A percentile compares a stretch with the other conserved stretches of the same genome.
These are phyloP conservation scores for Lates calcarifer DNA, from an alignment of 2,113 vertebrate species.

Conservation along the genomic window DNA sequence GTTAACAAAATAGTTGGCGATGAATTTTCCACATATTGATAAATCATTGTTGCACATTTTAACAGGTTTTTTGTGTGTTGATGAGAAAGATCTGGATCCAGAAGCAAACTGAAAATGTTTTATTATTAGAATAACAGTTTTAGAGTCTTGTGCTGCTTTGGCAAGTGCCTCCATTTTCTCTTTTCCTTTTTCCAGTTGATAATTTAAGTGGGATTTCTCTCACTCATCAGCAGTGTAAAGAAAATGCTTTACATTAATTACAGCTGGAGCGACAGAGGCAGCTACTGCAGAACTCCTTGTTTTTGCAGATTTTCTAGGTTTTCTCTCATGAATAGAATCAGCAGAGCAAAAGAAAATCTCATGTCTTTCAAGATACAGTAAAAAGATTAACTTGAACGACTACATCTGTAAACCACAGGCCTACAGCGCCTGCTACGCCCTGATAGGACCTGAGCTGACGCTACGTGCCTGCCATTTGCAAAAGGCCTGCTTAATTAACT, in stretches of 20 bases:
- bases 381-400: not conserved
- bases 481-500: conserved; percentile 91
- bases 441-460: conserved; percentile 42
- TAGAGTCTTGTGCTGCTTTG: too few species aligned
- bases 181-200: too few species aligned
- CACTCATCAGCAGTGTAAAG: not conserved
- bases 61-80: too few species aligned
- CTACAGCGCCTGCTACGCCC: not conserved
- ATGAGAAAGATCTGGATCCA: too few species aligned
- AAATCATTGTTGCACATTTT: too few species aligned
- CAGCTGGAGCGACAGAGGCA: too few species aligned
- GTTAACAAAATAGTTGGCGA: too few species aligned
- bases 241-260: not conserved
- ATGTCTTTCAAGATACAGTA: not conserved
- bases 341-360: not conserved
- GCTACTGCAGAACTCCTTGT: not conserved
- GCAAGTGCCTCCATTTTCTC: too few species aligned
- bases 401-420: conserved; percentile 26
- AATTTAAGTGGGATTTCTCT: too few species aligned
- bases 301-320: not conserved
- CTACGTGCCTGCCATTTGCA: conserved; percentile 80
- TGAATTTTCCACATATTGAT: too few species aligned
- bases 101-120: too few species aligned
- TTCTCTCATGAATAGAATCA: not conserved
- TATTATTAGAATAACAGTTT: too few species aligned